Conservation (phyloP, 2,113 vertebrate genomes). For the Microcebus griseorufus region DNA sequence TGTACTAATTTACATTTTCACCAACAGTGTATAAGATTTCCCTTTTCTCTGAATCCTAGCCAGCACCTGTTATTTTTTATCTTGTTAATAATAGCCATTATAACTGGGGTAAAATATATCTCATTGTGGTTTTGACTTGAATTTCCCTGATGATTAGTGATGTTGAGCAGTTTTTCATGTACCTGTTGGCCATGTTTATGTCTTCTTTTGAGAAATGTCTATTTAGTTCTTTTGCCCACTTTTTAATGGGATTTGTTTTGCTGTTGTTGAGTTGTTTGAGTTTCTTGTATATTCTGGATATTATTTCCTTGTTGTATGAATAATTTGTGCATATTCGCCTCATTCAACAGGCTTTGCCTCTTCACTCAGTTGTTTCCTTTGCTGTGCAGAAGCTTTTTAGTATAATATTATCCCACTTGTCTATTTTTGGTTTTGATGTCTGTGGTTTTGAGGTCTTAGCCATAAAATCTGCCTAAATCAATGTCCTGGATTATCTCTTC, state of each 20-base stretch:
- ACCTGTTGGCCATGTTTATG: neutral
- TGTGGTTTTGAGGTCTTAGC: neutral
- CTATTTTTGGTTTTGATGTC: neutral
- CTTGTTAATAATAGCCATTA: neutral
- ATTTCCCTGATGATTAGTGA: neutral
- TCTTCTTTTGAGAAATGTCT: neutral
- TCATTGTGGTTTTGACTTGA: neutral
- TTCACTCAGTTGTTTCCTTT: neutral
- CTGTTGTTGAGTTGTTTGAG: neutral
- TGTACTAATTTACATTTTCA: neutral
- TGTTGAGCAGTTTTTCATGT: neutral
- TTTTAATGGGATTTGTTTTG: neutral
- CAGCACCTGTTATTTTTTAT: neutral
- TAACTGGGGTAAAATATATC: neutral
- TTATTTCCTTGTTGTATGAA: neutral
- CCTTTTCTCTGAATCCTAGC: neutral
- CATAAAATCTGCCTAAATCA: neutral
- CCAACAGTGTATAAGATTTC: neutral
- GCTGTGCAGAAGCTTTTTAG: neutral
- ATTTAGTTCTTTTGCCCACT: neutral
- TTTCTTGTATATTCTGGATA: neutral
- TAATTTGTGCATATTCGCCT: neutral
- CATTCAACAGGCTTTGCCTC: neutral
- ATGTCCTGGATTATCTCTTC: neutral
- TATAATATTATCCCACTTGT: neutral